A percentile compares a stretch with the other conserved stretches of the same genome.
phyloP scores from a whole-genome alignment of 1,140 invertebrate species.

The Ylistrum balloti region DNA sequence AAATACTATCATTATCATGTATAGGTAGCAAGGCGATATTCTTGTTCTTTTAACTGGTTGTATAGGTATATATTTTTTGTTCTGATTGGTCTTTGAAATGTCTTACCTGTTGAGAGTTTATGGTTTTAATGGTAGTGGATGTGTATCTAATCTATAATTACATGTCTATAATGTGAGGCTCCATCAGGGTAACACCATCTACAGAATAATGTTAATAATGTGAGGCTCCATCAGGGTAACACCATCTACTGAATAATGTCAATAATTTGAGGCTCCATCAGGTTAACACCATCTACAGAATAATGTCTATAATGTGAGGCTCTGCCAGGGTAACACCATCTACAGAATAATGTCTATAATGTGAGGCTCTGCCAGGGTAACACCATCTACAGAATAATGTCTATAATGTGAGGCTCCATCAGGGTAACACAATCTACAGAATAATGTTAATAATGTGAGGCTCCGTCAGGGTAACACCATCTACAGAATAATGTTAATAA shows the following conservation, averaged over 20 bases:
- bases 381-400: too few species aligned
- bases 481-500: too few species aligned
- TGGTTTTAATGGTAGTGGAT: constrained; percentile 1
- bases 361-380: too few species aligned
- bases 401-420: too few species aligned
- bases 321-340: background rate
- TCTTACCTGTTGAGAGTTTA: constrained; percentile 32
- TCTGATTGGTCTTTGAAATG: constrained; percentile 10
- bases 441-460: too few species aligned
- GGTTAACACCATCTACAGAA: too few species aligned
- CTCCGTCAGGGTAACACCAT: too few species aligned
- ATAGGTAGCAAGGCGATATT: background rate
- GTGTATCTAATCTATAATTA: background rate
- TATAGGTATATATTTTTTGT: background rate
- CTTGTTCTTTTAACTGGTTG: background rate
- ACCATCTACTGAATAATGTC: too few species aligned
- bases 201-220: background rate
- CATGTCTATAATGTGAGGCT: background rate
- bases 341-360: too few species aligned
- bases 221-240: background rate
- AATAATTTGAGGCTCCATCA: background rate
- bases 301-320: background rate
- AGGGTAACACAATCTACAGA: too few species aligned
- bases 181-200: too few species aligned
- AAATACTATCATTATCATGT: background rate